A percentile compares a stretch with the other conserved stretches of the same genome.
phyloP scores from a whole-genome alignment of 2,888 invertebrate genomes.

The Dryococelus australis region DNA sequence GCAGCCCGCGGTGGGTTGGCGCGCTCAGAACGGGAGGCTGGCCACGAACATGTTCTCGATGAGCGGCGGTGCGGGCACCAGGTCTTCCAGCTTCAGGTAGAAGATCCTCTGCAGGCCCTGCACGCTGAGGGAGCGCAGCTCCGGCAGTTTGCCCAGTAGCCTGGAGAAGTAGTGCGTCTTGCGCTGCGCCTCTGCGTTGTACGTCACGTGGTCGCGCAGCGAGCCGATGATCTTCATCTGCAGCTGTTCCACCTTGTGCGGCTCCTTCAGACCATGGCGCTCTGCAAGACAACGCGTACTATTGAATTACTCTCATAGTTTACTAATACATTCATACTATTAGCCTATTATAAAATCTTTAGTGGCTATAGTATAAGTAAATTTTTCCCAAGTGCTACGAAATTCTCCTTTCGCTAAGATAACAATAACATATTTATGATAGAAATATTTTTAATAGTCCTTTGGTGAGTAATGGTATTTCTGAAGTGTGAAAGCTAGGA shows the following conservation, averaged over 20 bases:
- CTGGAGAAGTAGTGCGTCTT: slow-evolving; percentile 95
- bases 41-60: slow-evolving; percentile 96
- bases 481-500: too few species aligned
- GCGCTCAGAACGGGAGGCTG: slow-evolving; percentile 86
- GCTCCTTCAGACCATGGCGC: slow-evolving; percentile 91
- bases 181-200: slow-evolving; percentile 85
- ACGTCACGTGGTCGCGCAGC: slow-evolving; percentile 94
- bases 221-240: slow-evolving; percentile 97
- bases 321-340: background rate
- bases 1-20: background rate
- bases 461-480: too few species aligned
- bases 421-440: too few species aligned
- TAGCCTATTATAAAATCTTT: background rate
- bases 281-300: slow-evolving; percentile 65
- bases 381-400: too few species aligned
- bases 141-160: slow-evolving; percentile 90
- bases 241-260: slow-evolving; percentile 90
- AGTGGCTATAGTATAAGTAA: too few species aligned
- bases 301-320: background rate
- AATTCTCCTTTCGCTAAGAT: too few species aligned
- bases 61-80: slow-evolving; percentile 89
- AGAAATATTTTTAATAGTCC: too few species aligned
- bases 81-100: slow-evolving; percentile 90
- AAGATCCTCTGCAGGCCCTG: slow-evolving; percentile 95
- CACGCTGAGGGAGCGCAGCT: slow-evolving; percentile 89